Base-by-base conservation (phyloP, 2,888 invertebrate species). In the Chloroclysta siterata region DNA sequence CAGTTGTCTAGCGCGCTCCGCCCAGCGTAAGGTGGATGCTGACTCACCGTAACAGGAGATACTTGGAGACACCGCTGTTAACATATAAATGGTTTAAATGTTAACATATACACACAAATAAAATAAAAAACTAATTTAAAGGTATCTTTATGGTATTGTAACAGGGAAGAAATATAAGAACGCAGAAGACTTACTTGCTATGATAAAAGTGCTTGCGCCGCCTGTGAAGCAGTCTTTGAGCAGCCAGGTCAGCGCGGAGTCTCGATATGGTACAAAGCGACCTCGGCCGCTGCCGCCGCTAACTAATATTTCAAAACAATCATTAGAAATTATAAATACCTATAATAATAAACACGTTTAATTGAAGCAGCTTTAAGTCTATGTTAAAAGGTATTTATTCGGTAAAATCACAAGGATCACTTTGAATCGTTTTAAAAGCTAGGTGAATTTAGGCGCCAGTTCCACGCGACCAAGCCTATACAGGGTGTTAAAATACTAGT, bases 181-280 rank as follows among this genome's bases (percentile, higher is more conserved):
- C 0, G 6, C 29, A 33, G 13, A 2, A n/a, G 15, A 53, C 95
- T 94, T 92, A 97, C 97, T 97, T 69, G 97, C 96, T 74, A 97
- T 95, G 93, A 97, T 95, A 79, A 96, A 94, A 48, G 96, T 96
- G 75, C 95, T 95, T 47, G 96, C 95, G 78, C 96, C 96, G 71
- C 97, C 96, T 42, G 96, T 96, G 51, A 97, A 94, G 71, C 96
- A 96, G 82, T 97, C 97, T 82, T 96, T 96, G 33, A 97, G 91
- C 10, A 97, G 94, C 96, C 97, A 97, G 70, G 97, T 97, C 65
- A 97, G 93, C 17, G 96, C 95, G 0, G 97, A 97, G 83, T 97
- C 96, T 69, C 97, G 93, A 83, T 96, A 97, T 2, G 97, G 97
- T 39, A 97, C 95, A 84, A 96, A 97, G 74, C 94, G 79, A 2